Base-by-base conservation (phyloP, 2,113 vertebrate species). In the Anser brachyrhynchus region DNA sequence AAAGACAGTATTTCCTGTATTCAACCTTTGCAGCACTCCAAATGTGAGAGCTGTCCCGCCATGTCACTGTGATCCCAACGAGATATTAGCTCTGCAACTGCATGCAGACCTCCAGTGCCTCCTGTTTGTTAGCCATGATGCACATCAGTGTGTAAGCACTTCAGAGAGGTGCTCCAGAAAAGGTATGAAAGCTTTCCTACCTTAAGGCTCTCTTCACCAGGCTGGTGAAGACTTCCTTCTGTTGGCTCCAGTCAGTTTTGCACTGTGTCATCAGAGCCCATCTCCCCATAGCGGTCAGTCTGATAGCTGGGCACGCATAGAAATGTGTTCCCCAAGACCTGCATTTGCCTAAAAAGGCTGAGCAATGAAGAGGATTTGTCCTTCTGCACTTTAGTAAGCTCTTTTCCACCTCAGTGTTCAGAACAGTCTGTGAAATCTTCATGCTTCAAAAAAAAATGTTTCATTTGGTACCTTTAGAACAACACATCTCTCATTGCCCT, bases 401-500 rank as follows among this genome's bases (percentile, higher is more conserved):
- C 26, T 73, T 46, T 31, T n/a, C 20, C 23, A 66, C 11, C 3
- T 61, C 66, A 31, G 3, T 22, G 11, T 51, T 55, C 70, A 82
- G 62, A 78, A 67, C 2, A 87, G 12, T 28, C 4, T 22, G 0
- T 31, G 49, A 61, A 87, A 78, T 78, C 49, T 55, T 82, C 16
- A 9, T 7, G 28, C 3, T 69, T 87, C 26, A 26, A 62, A 76
- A 39, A 39, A 43, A 55, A 62, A 77, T 5, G 0, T 31, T 70
- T 91, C 29, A 41, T 20, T 11, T 76, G 25, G 8, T 76, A 16
- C 3, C 46, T 87, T 86, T 77, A 49, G 86, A 81, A 3, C 26
- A 73, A 23, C 3, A 0, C 5, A 31, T 31, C 26, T 65, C 57
- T 61, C 66, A 72, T 26, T 14, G 18, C 1, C 0, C 14, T 43